Base-by-base conservation (phyloP, 2,888 invertebrate genomes). In the Polydrusus tereticollis region DNA sequence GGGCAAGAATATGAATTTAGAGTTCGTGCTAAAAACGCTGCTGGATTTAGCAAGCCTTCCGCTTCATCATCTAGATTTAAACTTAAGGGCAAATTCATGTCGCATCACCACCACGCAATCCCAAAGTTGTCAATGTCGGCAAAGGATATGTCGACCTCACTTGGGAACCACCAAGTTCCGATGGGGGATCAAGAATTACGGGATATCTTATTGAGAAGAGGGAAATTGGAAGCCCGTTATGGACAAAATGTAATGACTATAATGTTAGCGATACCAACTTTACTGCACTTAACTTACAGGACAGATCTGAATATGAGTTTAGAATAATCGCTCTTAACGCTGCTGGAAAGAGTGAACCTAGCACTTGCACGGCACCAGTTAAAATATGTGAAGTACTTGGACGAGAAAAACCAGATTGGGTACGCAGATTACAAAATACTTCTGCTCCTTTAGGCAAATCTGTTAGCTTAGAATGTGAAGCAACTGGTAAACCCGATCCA, bases 1-100 rank as follows among this genome's bases (percentile, higher is more conserved):
- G 97, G 96, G 2, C 94, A 93, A 82, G 97, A 98, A 83, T 99
- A 99, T 85, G 99, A 99, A 86, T 99, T 99, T 90, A 91, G 99
- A 57, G 94, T 99, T 3, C 91, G 95, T 58, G 99, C 99, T 0
- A 98, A 98, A 89, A 99, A 99, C 87, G 95, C 95, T 0, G 99
- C 99, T 41, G 99, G 99, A 16, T 93, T 95, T 85, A 95, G 98
- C 86, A 97, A 96, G 83, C 97, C 98, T 76, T 97, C 97, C 47
- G 89, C 89, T 69, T 91, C 93, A 20, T 96, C 97, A 0, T 87
- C 90, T 72, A 89, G 91, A 79, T 95, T 98, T 87, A 92, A 92
- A 81, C 90, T 98, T 52, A 95, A 95, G 85, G 94, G 96, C 72
- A 95, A 95, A 85, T 93, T 92, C 82, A 92, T 73, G 93, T 94